These are phyloP conservation scores for Acleris literana DNA, from an alignment of 2,888 invertebrate genomes.

Conservation along the genomic window DNA sequence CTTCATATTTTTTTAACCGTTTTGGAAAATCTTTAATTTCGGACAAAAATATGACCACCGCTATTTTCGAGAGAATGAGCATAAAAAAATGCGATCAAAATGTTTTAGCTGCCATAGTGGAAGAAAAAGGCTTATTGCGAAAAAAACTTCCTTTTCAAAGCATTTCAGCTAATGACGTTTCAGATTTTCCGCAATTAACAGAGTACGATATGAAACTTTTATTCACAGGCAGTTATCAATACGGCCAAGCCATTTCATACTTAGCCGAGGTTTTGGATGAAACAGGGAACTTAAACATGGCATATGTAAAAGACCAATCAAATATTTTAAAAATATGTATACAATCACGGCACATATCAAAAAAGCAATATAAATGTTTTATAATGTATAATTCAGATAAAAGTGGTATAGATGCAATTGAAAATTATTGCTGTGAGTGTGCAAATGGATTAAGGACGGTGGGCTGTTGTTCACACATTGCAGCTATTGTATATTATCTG, in stretches of 20 bases:
- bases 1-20: conserved; percentile 4
- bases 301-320: too few relatives aligned
- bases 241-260: neutral
- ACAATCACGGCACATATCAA: conserved; percentile 1
- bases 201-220: neutral
- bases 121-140: conserved; percentile 1
- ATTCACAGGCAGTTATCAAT: neutral
- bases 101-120: conserved; percentile 2
- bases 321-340: too few relatives aligned
- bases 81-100: conserved; percentile 4
- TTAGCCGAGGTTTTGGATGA: neutral
- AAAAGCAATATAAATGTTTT: conserved; percentile 7
- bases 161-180: conserved; percentile 1
- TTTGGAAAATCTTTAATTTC: conserved; percentile 3
- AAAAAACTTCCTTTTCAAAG: conserved; percentile 12
- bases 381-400: neutral
- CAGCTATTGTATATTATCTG: conserved; percentile 4
- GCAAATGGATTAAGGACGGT: too few relatives aligned
- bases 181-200: conserved; percentile 4
- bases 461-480: neutral
- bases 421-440: neutral
- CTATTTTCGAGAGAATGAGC: conserved; percentile 5
- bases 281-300: too few relatives aligned
- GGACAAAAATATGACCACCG: neutral
- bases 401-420: too few relatives aligned